Evolutionary conservation across 2,797 vertebrate species (phyloP), one percentile per base, ranked within the genome.

Genomic region (Sebastes vulpes): DNA sequence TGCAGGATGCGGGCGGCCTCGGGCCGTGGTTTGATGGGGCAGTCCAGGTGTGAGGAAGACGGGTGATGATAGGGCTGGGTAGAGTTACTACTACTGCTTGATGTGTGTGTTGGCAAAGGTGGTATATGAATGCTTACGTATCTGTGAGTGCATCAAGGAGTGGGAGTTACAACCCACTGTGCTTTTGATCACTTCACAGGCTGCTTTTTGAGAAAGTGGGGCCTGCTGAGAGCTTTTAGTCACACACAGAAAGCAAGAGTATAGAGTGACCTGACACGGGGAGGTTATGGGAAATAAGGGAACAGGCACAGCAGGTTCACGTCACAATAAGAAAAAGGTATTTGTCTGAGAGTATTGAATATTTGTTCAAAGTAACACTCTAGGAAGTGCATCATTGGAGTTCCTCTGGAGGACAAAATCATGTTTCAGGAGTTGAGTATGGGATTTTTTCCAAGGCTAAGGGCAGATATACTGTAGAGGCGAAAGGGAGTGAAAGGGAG

Each of bases 181-280:
- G 84, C 84, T 82, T 91, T 91, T 93, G 85, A 91, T 94, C 81
- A 82, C 56, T 79, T 87, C 73, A 59, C 66, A 79, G 72, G 46
- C 58, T 3, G 65, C 60, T 72, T 71, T 67, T 42, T 28, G 42
- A 71, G 82, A 65, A 65, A 79, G 52, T 66, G 48, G 14, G 65
- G 56, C 65, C 79, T 9, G 66, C 84, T 85, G 75, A 81, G 75
- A 84, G 82, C 81, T 91, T 90, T 87, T 79, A 79, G 73, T 60
- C 66, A 35, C 75, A 72, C 66, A 46, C 50, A 83, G 66, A 81
- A 53, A 56, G 52, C 38, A 25, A 65, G 25, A 72, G 56, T 12
- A 29, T 2, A 48, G 12, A 54, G 61, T 59, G 78, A 78, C 66
- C 77, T 21, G 75, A 65, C 69, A 48, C 16, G n/a, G 78, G 26